Percentiles rank a stretch among this genome's conserved stretches.
These are phyloP conservation scores for Myotis myotis DNA, from an alignment of 2,797 vertebrate genomes.

Conservation along the genomic window DNA sequence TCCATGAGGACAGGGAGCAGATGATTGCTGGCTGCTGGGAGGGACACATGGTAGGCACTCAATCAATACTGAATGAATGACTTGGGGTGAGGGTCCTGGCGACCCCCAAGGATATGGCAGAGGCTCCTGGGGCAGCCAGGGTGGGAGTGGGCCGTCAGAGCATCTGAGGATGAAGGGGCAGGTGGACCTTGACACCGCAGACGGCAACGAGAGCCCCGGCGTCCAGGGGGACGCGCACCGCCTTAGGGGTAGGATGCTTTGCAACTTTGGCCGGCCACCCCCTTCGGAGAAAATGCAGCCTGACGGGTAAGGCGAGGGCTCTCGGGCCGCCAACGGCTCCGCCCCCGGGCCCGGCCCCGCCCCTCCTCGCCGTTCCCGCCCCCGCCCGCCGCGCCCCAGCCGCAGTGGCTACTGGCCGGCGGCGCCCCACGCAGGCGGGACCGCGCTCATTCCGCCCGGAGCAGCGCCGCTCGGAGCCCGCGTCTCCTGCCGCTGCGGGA, in stretches of 20 bases:
- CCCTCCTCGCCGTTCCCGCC: neutral
- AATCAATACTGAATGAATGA: neutral
- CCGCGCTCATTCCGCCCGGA: neutral
- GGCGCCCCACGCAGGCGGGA: constrained; percentile 34
- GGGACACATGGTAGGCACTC: neutral
- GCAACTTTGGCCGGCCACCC: neutral
- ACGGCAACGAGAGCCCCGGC: neutral
- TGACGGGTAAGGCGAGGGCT: constrained; percentile 35
- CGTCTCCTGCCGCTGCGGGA: constrained; percentile 46
- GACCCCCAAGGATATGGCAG: neutral
- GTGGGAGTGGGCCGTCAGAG: neutral
- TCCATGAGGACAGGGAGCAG: neutral
- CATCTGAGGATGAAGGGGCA: neutral
- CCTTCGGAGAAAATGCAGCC: constrained; percentile 64
- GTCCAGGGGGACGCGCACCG: neutral
- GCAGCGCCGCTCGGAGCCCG: neutral
- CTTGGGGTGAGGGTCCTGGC: neutral
- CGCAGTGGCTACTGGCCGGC: fast-evolving
- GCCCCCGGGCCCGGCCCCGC: neutral
- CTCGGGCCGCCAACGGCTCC: neutral
- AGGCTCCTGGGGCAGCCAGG: neutral
- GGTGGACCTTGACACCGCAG: neutral
- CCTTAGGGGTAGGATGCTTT: neutral
- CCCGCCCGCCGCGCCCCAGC: neutral
- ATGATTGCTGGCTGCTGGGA: neutral